A percentile compares a stretch with the other conserved stretches of the same genome.
Conservation (phyloP, 2,797 vertebrate species). For the Pangasius sanitwongsei region DNA sequence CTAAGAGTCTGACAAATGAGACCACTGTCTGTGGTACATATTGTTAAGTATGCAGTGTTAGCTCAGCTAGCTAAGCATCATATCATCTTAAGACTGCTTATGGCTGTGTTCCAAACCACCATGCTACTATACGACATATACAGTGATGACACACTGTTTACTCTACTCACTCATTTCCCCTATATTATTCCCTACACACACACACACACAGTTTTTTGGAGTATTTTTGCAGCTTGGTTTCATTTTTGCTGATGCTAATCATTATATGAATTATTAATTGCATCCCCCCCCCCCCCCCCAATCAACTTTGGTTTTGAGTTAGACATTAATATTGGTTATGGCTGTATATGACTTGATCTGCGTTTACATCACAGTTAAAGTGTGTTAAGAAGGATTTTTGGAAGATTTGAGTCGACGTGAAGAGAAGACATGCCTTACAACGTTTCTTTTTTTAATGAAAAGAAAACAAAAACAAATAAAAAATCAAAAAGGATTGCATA, state of each 20-base stretch:
- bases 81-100: background rate
- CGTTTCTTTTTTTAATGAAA: slow-evolving; percentile 56
- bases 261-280: slow-evolving; percentile 19
- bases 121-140: background rate
- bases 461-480: slow-evolving; percentile 24
- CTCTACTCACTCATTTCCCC: background rate
- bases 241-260: slow-evolving; percentile 27
- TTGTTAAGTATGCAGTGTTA: background rate
- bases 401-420: background rate
- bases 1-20: background rate
- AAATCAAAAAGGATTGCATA: slow-evolving; percentile 74
- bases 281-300: background rate
- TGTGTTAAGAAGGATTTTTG: background rate
- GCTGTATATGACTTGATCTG: slow-evolving; percentile 16
- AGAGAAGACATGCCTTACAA: slow-evolving; percentile 81
- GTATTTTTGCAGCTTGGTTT: background rate
- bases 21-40: background rate
- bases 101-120: background rate
- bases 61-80: background rate
- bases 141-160: background rate
- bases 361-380: background rate
- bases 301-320: slow-evolving; percentile 12
- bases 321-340: background rate
- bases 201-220: background rate
- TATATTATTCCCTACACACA: background rate